Conservation (phyloP, 2,797 vertebrate genomes). For the Phalanger gymnotis region DNA sequence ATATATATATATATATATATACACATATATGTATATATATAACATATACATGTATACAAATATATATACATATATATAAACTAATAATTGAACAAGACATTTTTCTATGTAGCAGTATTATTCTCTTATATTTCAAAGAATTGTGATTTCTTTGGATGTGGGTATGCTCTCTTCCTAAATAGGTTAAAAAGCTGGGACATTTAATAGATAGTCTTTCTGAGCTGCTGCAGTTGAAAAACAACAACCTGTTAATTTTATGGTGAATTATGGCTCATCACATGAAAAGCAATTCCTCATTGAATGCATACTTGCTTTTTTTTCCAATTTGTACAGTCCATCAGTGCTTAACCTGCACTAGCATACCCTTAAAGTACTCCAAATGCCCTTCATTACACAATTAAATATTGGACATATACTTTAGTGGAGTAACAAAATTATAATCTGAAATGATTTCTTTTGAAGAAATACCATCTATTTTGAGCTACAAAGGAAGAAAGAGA, state of each 20-base stretch:
- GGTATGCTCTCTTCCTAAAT: background rate
- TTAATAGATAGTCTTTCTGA: background rate
- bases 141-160: background rate
- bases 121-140: background rate
- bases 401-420: background rate
- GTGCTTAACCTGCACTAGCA: background rate
- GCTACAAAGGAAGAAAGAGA: background rate
- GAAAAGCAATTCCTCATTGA: background rate
- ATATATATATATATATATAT: no score
- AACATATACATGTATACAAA: no score
- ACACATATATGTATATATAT: no score
- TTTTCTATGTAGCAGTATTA: background rate
- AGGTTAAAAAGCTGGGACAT: background rate
- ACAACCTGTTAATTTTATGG: background rate
- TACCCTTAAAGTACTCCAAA: background rate
- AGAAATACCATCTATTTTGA: background rate
- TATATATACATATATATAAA: background rate
- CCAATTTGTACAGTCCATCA: background rate
- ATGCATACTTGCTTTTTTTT: background rate
- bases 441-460: background rate
- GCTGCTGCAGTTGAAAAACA: background rate
- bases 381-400: background rate
- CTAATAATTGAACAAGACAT: background rate
- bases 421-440: background rate
- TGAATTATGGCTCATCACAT: background rate